Percentiles rank a stretch among this genome's conserved stretches.
These are phyloP conservation scores for Parasteatoda tepidariorum DNA, from an alignment of 1,140 invertebrate species.

Conservation along the genomic window DNA sequence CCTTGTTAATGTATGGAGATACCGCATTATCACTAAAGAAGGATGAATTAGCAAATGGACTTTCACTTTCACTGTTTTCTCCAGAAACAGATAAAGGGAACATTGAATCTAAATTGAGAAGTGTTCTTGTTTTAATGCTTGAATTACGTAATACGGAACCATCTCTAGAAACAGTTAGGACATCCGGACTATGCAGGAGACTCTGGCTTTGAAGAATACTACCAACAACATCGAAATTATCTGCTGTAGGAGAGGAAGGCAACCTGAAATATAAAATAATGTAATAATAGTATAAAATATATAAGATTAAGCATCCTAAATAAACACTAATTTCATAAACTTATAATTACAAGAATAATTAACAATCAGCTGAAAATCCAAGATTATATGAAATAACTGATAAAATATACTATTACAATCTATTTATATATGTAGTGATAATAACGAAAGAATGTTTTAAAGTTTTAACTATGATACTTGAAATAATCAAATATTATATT, in stretches of 20 bases:
- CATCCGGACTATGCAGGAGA: slow-evolving; percentile 27
- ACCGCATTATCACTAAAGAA: slow-evolving; percentile 2
- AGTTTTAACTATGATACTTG: too few species aligned
- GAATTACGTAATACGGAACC: slow-evolving; percentile 15
- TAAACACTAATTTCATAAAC: too few species aligned
- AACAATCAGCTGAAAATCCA: not conserved
- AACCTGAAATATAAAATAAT: slow-evolving; percentile 6
- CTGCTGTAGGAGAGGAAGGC: not conserved
- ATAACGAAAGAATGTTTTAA: too few species aligned
- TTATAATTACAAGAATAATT: too few species aligned
- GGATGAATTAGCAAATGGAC: slow-evolving; percentile 22
- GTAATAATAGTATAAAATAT: not conserved
- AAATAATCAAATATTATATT: too few species aligned
- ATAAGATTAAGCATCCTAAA: too few species aligned
- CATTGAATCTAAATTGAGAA: not conserved
- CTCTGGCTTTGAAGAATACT: slow-evolving; percentile 50
- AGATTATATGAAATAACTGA: not conserved
- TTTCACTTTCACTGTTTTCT: slow-evolving; percentile 30
- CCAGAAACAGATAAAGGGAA: not conserved
- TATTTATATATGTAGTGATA: too few species aligned
- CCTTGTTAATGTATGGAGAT: not conserved
- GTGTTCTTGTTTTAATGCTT: not conserved
- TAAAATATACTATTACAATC: too few species aligned
- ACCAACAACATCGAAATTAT: slow-evolving; percentile 52
- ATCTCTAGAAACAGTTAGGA: slow-evolving; percentile 27